Evolutionary conservation across 2,113 vertebrate genomes (phyloP).

Genomic region (Crotophaga sulcirostris): DNA sequence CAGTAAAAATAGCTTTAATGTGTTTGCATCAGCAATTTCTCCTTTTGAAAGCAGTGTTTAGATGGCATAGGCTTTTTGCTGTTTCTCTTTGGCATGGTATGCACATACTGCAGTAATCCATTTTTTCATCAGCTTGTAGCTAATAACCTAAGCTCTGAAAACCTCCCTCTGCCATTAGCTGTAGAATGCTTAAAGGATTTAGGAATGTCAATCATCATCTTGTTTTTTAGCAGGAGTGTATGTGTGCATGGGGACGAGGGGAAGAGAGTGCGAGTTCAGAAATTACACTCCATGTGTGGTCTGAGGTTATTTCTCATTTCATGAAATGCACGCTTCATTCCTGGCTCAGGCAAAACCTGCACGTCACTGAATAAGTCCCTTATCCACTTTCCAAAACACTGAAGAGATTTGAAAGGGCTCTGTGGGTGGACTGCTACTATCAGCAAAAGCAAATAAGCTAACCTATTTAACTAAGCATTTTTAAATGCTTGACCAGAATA

Average conservation of each 20-base stretch:
- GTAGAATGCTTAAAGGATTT: constrained; percentile 66
- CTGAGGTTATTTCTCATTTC: constrained; percentile 73
- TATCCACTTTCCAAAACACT: constrained; percentile 79
- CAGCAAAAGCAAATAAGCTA: constrained; percentile 76
- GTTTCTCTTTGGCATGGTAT: constrained; percentile 15
- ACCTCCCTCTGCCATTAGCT: constrained; percentile 27
- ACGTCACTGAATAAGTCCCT: constrained; percentile 77
- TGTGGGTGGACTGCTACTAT: constrained; percentile 76
- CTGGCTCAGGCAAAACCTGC: constrained; percentile 66
- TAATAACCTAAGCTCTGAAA: constrained; percentile 68
- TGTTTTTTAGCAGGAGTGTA: constrained; percentile 39
- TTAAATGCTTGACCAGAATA: constrained; percentile 66
- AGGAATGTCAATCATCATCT: constrained; percentile 67
- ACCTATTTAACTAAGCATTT: constrained; percentile 71
- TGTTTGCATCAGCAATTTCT: constrained; percentile 23
- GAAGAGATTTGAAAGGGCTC: constrained; percentile 69
- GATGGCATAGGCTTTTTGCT: constrained; percentile 4
- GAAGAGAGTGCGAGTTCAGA: constrained; percentile 40
- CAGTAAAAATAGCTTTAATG: constrained; percentile 38
- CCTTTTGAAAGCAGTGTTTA: constrained; percentile 13
- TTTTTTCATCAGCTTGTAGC: constrained; percentile 56
- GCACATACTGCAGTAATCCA: constrained; percentile 51
- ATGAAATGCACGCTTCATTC: constrained; percentile 73
- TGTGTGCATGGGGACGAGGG: neutral
- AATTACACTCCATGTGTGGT: constrained; percentile 79